Percentiles rank a stretch among this genome's conserved stretches.
These are phyloP conservation scores for Agonum fuliginosum DNA, from an alignment of 2,888 invertebrate genomes.

Conservation along the genomic window DNA sequence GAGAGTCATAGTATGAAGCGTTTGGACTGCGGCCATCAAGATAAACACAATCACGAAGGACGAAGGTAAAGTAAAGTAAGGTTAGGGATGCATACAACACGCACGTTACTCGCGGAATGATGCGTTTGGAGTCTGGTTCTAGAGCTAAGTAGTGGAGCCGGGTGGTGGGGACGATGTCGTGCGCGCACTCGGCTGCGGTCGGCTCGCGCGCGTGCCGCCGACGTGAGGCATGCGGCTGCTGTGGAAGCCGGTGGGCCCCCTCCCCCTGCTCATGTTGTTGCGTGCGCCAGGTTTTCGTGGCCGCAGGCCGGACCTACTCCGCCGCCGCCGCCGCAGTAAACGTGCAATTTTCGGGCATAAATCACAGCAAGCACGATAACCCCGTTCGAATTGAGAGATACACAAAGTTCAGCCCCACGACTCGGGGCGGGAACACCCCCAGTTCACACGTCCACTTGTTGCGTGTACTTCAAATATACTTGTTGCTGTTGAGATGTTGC, in stretches of 20 bases:
- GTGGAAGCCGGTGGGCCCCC: slow-evolving; percentile 47
- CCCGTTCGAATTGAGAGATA: slow-evolving; percentile 45
- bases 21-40: slow-evolving; percentile 68
- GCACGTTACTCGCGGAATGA: slow-evolving; percentile 76
- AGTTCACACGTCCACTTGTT: slow-evolving; percentile 8
- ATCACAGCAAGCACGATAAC: slow-evolving; percentile 53
- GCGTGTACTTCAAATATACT: too few relatives aligned
- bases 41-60: slow-evolving; percentile 7
- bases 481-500: too few relatives aligned
- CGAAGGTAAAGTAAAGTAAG: neutral
- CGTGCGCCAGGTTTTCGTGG: slow-evolving; percentile 44
- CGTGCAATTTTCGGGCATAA: slow-evolving; percentile 58
- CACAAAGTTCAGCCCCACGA: slow-evolving; percentile 7
- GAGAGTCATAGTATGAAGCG: slow-evolving; percentile 71
- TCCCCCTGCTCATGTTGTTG: slow-evolving; percentile 2
- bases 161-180: slow-evolving; percentile 64
- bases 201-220: slow-evolving; percentile 70
- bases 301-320: slow-evolving; percentile 30
- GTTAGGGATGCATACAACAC: slow-evolving; percentile 60
- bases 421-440: neutral
- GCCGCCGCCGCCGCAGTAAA: slow-evolving; percentile 22
- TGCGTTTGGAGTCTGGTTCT: slow-evolving; percentile 72
- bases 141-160: slow-evolving; percentile 69
- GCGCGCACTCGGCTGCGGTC: neutral
- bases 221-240: slow-evolving; percentile 69